Evolutionary conservation across 2,797 vertebrate species (phyloP).

Genomic region (Acrossocheilus fasciatus): DNA sequence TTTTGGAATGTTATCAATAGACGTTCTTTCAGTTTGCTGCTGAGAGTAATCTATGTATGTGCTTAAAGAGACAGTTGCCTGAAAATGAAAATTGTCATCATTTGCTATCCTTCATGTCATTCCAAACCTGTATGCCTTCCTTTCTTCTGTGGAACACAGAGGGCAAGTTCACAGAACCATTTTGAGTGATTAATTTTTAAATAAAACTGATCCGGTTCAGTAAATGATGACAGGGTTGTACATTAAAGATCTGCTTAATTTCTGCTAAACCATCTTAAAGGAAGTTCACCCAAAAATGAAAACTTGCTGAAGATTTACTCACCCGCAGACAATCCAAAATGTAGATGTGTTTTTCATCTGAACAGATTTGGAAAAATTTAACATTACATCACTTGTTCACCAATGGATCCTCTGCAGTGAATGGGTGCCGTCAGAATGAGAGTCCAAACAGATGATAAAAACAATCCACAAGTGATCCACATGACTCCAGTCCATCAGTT

Average conservation of each 20-base stretch:
- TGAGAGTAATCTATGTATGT: constrained; percentile 28
- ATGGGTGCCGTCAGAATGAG: not conserved
- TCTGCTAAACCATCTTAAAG: not conserved
- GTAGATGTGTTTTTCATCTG: not conserved
- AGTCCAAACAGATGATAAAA: not conserved
- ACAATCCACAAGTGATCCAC: not conserved
- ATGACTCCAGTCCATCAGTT: not conserved
- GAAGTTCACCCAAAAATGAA: not conserved
- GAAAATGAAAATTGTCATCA: not conserved
- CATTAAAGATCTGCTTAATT: constrained; percentile 6
- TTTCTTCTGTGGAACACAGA: not conserved
- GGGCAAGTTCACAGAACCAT: not conserved
- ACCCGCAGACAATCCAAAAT: no score
- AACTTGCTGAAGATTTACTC: not conserved
- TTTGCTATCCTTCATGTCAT: not conserved
- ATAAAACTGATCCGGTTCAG: not conserved
- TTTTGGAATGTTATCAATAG: constrained; percentile 48
- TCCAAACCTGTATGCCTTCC: not conserved
- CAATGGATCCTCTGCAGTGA: not conserved
- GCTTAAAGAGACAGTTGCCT: constrained; percentile 16
- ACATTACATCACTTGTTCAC: not conserved
- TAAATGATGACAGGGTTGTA: not conserved
- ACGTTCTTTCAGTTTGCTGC: constrained; percentile 27
- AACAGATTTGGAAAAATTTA: not conserved
- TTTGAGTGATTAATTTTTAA: not conserved